phyloP scores from a whole-genome alignment of 1,140 invertebrate genomes.

The Notospermus geniculatus region DNA sequence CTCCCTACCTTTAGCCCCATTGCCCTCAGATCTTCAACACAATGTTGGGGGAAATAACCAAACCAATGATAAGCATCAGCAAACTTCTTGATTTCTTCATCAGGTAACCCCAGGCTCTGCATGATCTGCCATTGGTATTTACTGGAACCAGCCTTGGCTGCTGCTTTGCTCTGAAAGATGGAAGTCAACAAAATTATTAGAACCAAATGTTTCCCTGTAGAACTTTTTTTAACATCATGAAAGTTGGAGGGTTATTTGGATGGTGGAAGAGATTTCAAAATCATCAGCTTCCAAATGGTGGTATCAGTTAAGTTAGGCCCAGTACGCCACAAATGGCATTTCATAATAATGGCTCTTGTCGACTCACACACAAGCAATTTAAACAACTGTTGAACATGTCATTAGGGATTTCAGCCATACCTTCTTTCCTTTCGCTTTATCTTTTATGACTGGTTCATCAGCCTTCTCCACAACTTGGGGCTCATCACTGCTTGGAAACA shows the following conservation, averaged over 20 bases:
- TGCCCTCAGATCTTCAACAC: slow-evolving; percentile 78
- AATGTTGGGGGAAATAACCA: slow-evolving; percentile 87
- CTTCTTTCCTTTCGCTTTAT: slow-evolving; percentile 98
- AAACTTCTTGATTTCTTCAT: slow-evolving; percentile 89
- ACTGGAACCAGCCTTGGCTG: slow-evolving; percentile 81
- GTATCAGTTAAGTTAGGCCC: no score
- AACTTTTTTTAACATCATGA: no score
- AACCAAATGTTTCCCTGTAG: no score
- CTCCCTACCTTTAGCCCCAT: slow-evolving; percentile 85
- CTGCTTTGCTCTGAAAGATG: slow-evolving; percentile 83
- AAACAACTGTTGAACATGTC: slow-evolving; percentile 10
- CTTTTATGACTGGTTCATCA: slow-evolving; percentile 65
- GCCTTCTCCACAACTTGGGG: slow-evolving; percentile 57
- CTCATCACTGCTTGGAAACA: slow-evolving; percentile 71
- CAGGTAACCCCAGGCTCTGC: slow-evolving; percentile 82
- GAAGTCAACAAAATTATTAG: background rate
- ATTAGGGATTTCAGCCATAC: no score
- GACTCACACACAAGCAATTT: no score
- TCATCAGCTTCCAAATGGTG: no score
- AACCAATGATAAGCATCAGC: slow-evolving; percentile 86
- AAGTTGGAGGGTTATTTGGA: no score
- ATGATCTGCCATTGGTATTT: slow-evolving; percentile 99
- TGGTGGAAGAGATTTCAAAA: no score
- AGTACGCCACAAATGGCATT: no score
- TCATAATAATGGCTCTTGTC: no score